Evolutionary conservation across 23 tunicate species (phyloP), one percentile per base, ranked within the genome.

Genomic region (Botrylloides violaceus): DNA sequence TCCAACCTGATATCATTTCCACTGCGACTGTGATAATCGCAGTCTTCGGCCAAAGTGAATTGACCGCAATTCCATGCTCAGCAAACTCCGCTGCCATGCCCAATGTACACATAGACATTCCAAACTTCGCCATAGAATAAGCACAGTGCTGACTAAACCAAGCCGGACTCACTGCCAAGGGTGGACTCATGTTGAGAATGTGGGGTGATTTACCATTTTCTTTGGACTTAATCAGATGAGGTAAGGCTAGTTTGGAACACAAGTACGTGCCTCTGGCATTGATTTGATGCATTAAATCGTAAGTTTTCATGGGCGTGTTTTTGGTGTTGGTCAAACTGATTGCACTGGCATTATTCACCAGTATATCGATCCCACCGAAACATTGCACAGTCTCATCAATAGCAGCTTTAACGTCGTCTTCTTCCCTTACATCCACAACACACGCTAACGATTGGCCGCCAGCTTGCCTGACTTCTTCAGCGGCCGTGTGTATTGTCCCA

Each of bases 401-500:
- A 0, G 85, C 85, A 49, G 72, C 73, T 34, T 47, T 1, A 18
- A 80, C 85, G 23, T 36, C 38, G 21, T 47, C 34, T 43, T 80
- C 85, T 7, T 61, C 61, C 23, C 85, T 55, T 3, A 80, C 81
- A 39, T 80, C 85, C 9, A 80, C 81, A 0, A 76, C 2, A 38
- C 72, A 61, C 5, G 85, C 62, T 0, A 80, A 62, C 12, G 60
- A 36, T 27, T 76, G 76, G 18, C 85, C 85, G 4, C 85, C 85
- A 0, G 73, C 85, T 22, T 75, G 76, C 34, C 32, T 78, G 20
- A 80, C 61, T 26, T 80, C 85, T 31, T 80, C 72, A 3, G 83
- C 85, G 15, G 82, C 85, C 19, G 85, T 80, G 35, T 80, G 36
- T 22, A 80, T 76, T 28, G 85, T 80, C 1, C 85, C 85, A 3